phyloP scores from a whole-genome alignment of 1,140 invertebrate genomes.

The Calliphora vicina region DNA sequence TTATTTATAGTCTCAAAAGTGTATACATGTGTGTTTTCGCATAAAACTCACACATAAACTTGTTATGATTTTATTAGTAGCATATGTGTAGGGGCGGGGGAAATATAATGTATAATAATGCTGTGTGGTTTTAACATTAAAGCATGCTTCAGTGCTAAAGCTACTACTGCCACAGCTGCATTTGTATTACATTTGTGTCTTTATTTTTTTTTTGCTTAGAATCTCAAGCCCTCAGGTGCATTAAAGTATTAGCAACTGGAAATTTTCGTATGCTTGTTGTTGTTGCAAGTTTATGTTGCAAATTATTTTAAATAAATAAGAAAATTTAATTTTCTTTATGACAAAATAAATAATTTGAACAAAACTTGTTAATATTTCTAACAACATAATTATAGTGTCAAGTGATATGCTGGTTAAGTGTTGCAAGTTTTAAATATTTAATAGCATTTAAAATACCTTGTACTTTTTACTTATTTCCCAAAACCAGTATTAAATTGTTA shows the following conservation, averaged over 20 bases:
- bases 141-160: background rate
- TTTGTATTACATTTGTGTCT: background rate
- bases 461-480: too few relatives aligned
- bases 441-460: too few relatives aligned
- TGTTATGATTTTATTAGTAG: background rate
- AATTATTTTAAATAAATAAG: too few relatives aligned
- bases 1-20: too few relatives aligned
- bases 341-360: too few relatives aligned
- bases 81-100: background rate
- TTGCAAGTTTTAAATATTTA: too few relatives aligned
- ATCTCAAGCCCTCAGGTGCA: background rate
- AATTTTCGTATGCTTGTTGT: background rate
- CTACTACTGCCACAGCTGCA: background rate
- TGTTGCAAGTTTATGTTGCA: too few relatives aligned
- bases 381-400: too few relatives aligned
- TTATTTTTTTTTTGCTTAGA: background rate
- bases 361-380: too few relatives aligned
- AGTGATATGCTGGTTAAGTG: too few relatives aligned
- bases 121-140: background rate
- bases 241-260: background rate
- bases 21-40: background rate
- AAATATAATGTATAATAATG: background rate
- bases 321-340: too few relatives aligned
- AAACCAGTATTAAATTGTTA: too few relatives aligned
- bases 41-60: background rate